phyloP scores from a whole-genome alignment of 1,140 invertebrate genomes.

The Bombus terrestris region DNA sequence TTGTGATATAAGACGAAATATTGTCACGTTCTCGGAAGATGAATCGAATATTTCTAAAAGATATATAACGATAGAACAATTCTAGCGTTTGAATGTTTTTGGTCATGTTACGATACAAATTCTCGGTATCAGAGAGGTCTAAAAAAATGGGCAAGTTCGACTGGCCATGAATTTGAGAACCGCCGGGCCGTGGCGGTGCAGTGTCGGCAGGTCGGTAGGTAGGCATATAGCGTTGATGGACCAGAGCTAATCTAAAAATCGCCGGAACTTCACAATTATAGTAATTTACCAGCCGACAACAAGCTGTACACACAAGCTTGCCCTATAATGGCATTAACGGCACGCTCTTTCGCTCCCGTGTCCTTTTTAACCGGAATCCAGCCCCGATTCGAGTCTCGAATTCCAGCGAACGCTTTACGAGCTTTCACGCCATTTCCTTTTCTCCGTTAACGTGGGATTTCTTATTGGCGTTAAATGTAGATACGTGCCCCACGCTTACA shows the following conservation, averaged over 20 bases:
- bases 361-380: slow-evolving; percentile 65
- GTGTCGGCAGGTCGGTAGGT: slow-evolving; percentile 73
- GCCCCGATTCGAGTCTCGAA: slow-evolving; percentile 42
- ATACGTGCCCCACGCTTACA: too few relatives aligned
- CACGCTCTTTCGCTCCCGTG: slow-evolving; percentile 71
- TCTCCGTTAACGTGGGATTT: too few relatives aligned
- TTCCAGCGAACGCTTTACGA: slow-evolving; percentile 28
- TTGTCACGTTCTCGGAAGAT: too few relatives aligned
- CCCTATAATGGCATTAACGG: slow-evolving; percentile 70
- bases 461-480: too few relatives aligned
- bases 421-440: background rate
- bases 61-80: background rate
- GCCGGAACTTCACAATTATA: slow-evolving; percentile 82
- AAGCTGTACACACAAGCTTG: slow-evolving; percentile 77
- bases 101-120: background rate
- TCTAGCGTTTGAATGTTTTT: background rate
- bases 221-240: slow-evolving; percentile 79
- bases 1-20: too few relatives aligned
- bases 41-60: background rate
- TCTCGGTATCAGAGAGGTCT: background rate
- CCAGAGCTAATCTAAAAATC: slow-evolving; percentile 82
- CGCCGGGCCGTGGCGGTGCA: slow-evolving; percentile 34
- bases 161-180: slow-evolving; percentile 66
- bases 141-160: background rate
- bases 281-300: slow-evolving; percentile 82